phyloP scores from a whole-genome alignment of 2,797 vertebrate species.

The Danio jaintianensis region DNA sequence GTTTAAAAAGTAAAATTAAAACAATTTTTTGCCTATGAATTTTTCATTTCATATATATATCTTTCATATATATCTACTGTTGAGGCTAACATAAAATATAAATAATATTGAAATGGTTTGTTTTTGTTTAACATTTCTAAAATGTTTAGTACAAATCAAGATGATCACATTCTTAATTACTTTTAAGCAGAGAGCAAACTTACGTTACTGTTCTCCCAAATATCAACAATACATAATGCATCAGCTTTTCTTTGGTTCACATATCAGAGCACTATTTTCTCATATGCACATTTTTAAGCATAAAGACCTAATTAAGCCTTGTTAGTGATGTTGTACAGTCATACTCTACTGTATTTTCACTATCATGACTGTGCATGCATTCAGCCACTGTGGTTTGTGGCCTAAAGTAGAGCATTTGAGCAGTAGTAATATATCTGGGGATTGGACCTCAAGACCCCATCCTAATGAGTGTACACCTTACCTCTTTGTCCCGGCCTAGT shows the following conservation, averaged over 20 bases:
- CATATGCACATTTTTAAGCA: neutral
- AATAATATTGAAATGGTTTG: too few species aligned
- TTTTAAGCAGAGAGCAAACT: neutral
- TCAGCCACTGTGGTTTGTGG: conserved; percentile 54
- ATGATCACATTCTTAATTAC: neutral
- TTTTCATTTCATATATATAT: neutral
- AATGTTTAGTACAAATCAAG: too few species aligned
- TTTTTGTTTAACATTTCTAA: too few species aligned
- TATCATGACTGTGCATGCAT: conserved; percentile 13
- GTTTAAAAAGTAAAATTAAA: too few species aligned
- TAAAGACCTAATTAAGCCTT: neutral
- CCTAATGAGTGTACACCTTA: conserved; percentile 75
- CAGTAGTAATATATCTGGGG: conserved; percentile 63
- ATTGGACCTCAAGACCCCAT: conserved; percentile 70
- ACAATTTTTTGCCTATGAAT: too few species aligned
- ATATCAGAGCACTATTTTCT: neutral
- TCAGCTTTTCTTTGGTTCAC: neutral
- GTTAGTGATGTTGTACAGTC: neutral
- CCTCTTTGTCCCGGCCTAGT: conserved; percentile 68
- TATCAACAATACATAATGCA: neutral
- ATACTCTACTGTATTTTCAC: neutral
- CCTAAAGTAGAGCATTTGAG: conserved; percentile 61
- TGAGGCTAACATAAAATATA: too few species aligned
- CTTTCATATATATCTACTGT: too few species aligned
- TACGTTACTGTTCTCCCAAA: neutral